Evolutionary conservation across 2,888 invertebrate genomes (phyloP).

Genomic region (Ennomos erosarius): DNA sequence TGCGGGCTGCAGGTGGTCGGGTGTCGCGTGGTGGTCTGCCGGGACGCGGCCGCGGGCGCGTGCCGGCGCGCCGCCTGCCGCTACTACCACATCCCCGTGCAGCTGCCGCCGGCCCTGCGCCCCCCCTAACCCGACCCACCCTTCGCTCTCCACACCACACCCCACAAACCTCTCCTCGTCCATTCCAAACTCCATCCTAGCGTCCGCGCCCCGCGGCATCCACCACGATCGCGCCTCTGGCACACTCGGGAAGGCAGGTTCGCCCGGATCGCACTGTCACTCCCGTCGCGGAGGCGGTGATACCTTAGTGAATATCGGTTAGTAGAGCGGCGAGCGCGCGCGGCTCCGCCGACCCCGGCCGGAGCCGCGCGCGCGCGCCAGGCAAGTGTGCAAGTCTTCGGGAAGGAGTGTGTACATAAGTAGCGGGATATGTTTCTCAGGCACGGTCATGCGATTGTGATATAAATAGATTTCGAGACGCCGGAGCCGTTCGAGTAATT

Average conservation of each 20-base stretch:
- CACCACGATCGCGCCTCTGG: constrained; percentile 75
- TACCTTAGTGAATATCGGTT: constrained; percentile 71
- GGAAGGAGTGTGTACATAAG: constrained; percentile 82
- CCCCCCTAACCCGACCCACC: constrained; percentile 72
- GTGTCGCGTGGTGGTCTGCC: constrained; percentile 97
- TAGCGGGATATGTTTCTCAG: constrained; percentile 83
- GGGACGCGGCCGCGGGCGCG: constrained; percentile 97
- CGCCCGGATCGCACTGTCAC: constrained; percentile 61
- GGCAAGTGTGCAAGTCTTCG: constrained; percentile 58
- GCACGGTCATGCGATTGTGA: constrained; percentile 85
- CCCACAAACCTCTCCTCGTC: constrained; percentile 40
- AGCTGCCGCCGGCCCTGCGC: constrained; percentile 91
- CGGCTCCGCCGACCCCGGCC: constrained; percentile 37
- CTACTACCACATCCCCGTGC: constrained; percentile 98
- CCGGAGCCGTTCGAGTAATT: constrained; percentile 81
- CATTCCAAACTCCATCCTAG: constrained; percentile 30
- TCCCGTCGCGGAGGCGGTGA: constrained; percentile 68
- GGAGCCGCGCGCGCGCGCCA: constrained; percentile 51
- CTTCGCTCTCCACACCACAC: constrained; percentile 26
- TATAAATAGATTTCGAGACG: constrained; percentile 83
- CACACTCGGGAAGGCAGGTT: constrained; percentile 71
- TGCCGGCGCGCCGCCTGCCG: constrained; percentile 97
- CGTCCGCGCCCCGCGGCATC: constrained; percentile 66
- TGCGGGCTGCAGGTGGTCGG: constrained; percentile 97
- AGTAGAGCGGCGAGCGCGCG: constrained; percentile 59